Base-by-base conservation (phyloP, 2,113 vertebrate species). In the Peucedramus taeniatus region DNA sequence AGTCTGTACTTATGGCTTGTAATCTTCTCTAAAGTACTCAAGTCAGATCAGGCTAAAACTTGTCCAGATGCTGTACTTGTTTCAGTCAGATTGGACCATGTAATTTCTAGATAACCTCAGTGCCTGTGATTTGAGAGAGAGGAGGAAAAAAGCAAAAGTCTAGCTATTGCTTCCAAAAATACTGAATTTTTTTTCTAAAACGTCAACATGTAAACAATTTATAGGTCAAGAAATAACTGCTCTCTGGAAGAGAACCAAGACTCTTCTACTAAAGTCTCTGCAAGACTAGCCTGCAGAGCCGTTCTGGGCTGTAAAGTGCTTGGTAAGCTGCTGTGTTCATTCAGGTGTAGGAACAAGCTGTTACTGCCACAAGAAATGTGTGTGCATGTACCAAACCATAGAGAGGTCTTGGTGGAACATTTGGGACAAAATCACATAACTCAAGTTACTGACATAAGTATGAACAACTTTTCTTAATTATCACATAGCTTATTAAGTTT, bases 401-500 rank as follows among this genome's bases (percentile, higher is more conserved):
- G 17, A 35, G 35, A 51, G 31, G 44, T 75, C 9, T 47, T 87
- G 12, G 49, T 72, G 26, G 27, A 90, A 57, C 59, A 56, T 72
- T 59, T 79, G 85, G 53, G 37, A 74, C 31, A 85, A 44, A 53
- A 72, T 14, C n/a, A n/a, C 3, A 8, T 42, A 84, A 49, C n/a
- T 86, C 59, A 69, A 4, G 40, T 22, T 71, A 40, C 0, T 87
- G 31, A 72, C 53, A 24, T 56, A 70, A 37, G 13, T 61, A 87
- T 0, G 16, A 93, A 50, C 11, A 42, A 20, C 0, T 9, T 42
- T 68, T 84, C 39, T 82, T 93, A 87, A 57, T 89, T 89, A 72
- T 76, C 51, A n/a, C n/a, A 6, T 76, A 76, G 68, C 79, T 97
- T 98, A 95, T 86, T 95, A 95, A 97, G 64, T 86, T 97, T 96